These are phyloP conservation scores for Oxygymnocypris stewartii DNA, from an alignment of 2,113 vertebrate species.

Conservation along the genomic window DNA sequence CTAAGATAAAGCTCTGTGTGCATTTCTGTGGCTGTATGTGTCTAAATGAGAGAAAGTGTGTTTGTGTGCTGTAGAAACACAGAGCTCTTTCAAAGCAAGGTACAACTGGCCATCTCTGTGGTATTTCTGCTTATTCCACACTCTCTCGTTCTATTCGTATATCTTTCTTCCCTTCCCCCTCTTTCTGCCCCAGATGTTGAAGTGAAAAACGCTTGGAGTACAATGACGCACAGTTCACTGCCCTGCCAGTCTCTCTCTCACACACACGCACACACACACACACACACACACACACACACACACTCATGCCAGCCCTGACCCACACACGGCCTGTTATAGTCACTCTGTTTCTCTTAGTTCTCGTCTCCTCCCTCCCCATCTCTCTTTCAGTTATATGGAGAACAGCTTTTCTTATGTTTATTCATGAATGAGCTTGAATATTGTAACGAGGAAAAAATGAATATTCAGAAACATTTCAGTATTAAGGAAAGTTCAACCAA, in stretches of 20 bases:
- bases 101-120: constrained; percentile 5
- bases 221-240: constrained; percentile 74
- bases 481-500: not conserved
- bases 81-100: not conserved
- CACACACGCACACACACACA: too few species aligned
- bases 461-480: not conserved
- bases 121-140: not conserved
- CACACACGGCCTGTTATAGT: constrained; percentile 47
- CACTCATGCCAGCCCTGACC: constrained; percentile 30
- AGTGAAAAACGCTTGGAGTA: constrained; percentile 64
- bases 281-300: constrained; percentile 45
- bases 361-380: constrained; percentile 54
- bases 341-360: constrained; percentile 43
- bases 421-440: not conserved
- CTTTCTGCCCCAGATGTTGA: constrained; percentile 71
- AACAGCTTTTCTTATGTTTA: constrained; percentile 19
- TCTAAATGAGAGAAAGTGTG: not conserved
- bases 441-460: not conserved
- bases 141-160: not conserved
- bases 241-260: constrained; percentile 28
- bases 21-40: not conserved
- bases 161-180: constrained; percentile 59
- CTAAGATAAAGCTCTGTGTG: constrained; percentile 18
- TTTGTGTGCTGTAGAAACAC: not conserved
- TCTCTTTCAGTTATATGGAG: not conserved